Conservation (phyloP, 2,113 vertebrate species). For the Lophochroa leadbeateri region DNA sequence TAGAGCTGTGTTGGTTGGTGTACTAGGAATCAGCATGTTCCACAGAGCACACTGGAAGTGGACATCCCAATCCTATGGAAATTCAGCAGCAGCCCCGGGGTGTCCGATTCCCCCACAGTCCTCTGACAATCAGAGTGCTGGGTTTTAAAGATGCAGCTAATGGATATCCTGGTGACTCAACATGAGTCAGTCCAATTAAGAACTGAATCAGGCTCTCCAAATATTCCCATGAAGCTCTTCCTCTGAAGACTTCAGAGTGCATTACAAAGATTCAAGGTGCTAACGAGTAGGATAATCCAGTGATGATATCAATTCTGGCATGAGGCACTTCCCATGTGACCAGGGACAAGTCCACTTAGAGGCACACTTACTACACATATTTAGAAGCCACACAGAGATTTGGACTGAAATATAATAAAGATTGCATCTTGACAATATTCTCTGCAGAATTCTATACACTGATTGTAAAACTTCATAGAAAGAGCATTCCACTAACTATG, state of each 20-base stretch:
- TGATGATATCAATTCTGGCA: constrained; percentile 21
- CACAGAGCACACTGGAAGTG: background rate
- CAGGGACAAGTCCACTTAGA: constrained; percentile 7
- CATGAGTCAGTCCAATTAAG: constrained; percentile 53
- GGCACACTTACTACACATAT: background rate
- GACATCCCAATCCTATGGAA: background rate
- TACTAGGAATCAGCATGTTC: background rate
- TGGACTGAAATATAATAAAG: background rate
- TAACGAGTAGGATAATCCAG: constrained; percentile 38
- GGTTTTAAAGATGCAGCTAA: constrained; percentile 14
- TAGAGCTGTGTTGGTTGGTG: background rate
- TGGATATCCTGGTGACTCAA: constrained; percentile 45
- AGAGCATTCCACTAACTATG: constrained; percentile 9
- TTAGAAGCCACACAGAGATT: constrained; percentile 12
- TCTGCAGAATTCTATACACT: background rate
- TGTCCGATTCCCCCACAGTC: background rate
- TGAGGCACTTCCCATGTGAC: background rate
- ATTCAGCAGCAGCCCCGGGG: background rate
- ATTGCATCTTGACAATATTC: constrained; percentile 12
- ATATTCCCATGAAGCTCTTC: constrained; percentile 54
- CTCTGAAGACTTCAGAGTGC: constrained; percentile 59
- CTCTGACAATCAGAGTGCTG: background rate
- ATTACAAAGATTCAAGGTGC: constrained; percentile 43
- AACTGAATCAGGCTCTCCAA: constrained; percentile 60
- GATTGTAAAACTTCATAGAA: constrained; percentile 33